These are phyloP conservation scores for Eupleurogrammus muticus DNA, from an alignment of 2,797 vertebrate genomes.

Conservation along the genomic window DNA sequence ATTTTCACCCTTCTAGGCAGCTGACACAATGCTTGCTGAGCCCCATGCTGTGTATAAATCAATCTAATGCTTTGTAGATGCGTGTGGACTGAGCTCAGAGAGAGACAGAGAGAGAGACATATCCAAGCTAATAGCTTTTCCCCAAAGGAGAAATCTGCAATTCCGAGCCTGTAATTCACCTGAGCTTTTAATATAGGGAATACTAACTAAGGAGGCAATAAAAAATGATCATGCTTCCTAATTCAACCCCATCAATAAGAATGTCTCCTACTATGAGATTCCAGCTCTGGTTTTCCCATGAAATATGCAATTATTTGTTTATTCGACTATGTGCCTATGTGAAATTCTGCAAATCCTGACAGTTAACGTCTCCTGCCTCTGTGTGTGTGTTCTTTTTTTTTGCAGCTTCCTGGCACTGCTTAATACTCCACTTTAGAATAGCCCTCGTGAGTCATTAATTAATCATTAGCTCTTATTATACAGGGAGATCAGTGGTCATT, in stretches of 20 bases:
- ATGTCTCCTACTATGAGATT: neutral
- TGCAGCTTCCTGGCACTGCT: slow-evolving; percentile 25
- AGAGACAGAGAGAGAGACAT: neutral
- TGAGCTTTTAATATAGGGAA: slow-evolving; percentile 39
- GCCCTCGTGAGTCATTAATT: slow-evolving; percentile 49
- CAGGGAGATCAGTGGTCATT: slow-evolving; percentile 28
- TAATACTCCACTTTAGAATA: slow-evolving; percentile 33
- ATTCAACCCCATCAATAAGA: slow-evolving; percentile 15
- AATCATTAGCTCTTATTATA: slow-evolving; percentile 25
- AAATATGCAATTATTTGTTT: neutral
- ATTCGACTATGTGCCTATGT: no score
- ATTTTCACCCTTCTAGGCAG: slow-evolving; percentile 17
- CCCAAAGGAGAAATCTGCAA: slow-evolving; percentile 19
- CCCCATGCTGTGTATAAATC: slow-evolving; percentile 40
- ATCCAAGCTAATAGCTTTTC: slow-evolving; percentile 25
- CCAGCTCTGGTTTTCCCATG: neutral
- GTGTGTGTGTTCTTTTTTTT: slow-evolving; percentile 7
- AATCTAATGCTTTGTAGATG: slow-evolving; percentile 35
- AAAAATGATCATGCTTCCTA: slow-evolving; percentile 19
- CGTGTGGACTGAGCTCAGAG: slow-evolving; percentile 8
- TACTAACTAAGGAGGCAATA: slow-evolving; percentile 54
- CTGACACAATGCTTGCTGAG: slow-evolving; percentile 12
- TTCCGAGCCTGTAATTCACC: slow-evolving; percentile 43
- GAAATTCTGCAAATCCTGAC: neutral
- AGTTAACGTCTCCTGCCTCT: neutral